Conservation (phyloP, 2,888 invertebrate genomes). For the Megamerina dolium region DNA sequence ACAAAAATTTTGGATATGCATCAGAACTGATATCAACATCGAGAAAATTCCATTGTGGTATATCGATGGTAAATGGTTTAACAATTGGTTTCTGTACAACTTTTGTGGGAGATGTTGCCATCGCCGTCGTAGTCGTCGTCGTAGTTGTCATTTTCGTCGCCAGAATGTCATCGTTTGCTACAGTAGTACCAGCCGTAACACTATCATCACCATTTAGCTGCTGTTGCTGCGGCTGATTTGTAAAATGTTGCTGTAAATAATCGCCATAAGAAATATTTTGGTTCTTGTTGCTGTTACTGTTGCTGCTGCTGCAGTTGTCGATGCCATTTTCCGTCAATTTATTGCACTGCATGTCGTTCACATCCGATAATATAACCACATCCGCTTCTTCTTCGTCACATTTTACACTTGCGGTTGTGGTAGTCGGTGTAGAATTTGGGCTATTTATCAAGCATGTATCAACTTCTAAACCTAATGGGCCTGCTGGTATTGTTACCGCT, state of each 20-base stretch:
- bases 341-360: too few species aligned
- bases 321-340: not conserved
- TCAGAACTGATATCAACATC: constrained; percentile 16
- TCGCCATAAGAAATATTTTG: constrained; percentile 16
- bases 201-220: too few species aligned
- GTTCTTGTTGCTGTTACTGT: not conserved
- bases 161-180: too few species aligned
- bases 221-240: constrained; percentile 7
- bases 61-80: constrained; percentile 16
- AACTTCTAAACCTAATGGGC: too few species aligned
- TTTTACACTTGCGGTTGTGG: too few species aligned
- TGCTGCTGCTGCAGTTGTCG: not conserved
- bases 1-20: constrained; percentile 24
- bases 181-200: too few species aligned
- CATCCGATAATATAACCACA: too few species aligned
- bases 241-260: constrained; percentile 20
- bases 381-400: too few species aligned
- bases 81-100: too few species aligned
- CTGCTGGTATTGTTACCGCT: not conserved
- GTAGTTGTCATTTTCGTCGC: not conserved
- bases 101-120: not conserved
- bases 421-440: too few species aligned
- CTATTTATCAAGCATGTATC: too few species aligned
- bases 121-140: not conserved
- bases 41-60: constrained; percentile 25